Conservation (phyloP, 1,140 invertebrate species). For the Lethrus apterus region DNA sequence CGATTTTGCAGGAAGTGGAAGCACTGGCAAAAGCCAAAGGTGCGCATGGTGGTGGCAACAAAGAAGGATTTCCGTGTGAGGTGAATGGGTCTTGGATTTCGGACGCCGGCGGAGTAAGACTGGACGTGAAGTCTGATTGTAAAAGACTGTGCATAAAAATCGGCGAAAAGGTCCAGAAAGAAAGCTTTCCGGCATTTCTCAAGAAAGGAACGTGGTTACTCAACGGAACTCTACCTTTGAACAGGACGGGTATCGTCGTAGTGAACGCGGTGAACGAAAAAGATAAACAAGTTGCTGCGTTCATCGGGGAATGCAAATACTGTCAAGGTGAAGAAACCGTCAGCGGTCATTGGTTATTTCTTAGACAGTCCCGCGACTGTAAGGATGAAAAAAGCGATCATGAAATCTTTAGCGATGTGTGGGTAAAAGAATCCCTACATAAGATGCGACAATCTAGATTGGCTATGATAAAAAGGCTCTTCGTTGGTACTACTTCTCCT, state of each 20-base stretch:
- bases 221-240: slow-evolving; percentile 22
- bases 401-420: too few relatives aligned
- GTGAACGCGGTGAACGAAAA: slow-evolving; percentile 24
- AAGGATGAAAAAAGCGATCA: too few relatives aligned
- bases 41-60: slow-evolving; percentile 12
- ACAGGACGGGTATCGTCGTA: slow-evolving; percentile 25
- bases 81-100: slow-evolving; percentile 32
- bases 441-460: too few relatives aligned
- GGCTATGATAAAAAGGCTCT: too few relatives aligned
- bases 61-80: slow-evolving; percentile 24
- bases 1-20: slow-evolving; percentile 26
- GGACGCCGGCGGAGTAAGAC: slow-evolving; percentile 27
- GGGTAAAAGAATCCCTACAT: too few relatives aligned
- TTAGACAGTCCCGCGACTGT: too few relatives aligned
- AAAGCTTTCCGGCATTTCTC: slow-evolving; percentile 27
- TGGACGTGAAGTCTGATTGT: slow-evolving; percentile 17
- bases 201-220: slow-evolving; percentile 24
- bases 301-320: too few relatives aligned
- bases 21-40: slow-evolving; percentile 16
- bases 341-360: too few relatives aligned
- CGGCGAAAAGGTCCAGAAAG: slow-evolving; percentile 17
- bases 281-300: slow-evolving; percentile 25
- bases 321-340: too few relatives aligned
- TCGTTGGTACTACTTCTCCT: too few relatives aligned
- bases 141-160: slow-evolving; percentile 6